phyloP scores from a whole-genome alignment of 1,140 invertebrate species.

The Drosophila takahashii region DNA sequence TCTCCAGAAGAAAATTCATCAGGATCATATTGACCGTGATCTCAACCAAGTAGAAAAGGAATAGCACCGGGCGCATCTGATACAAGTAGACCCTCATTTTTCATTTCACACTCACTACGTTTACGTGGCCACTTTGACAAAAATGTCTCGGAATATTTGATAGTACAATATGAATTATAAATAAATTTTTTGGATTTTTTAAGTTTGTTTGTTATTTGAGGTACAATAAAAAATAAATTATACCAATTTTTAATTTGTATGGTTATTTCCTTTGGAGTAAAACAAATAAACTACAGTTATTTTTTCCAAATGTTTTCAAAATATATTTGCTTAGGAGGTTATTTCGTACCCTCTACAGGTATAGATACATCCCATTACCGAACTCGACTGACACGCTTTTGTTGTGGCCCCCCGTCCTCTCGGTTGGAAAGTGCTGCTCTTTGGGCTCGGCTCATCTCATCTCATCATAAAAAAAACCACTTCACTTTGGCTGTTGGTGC shows the following conservation, averaged over 20 bases:
- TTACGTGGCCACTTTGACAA: too few relatives aligned
- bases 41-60: constrained; percentile 52
- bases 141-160: constrained; percentile 31
- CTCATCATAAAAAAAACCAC: constrained; percentile 58
- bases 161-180: neutral
- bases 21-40: constrained; percentile 33
- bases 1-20: constrained; percentile 29
- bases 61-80: constrained; percentile 37
- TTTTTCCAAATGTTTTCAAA: neutral
- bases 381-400: constrained; percentile 62
- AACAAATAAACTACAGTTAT: too few relatives aligned
- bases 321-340: neutral
- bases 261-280: too few relatives aligned
- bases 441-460: constrained; percentile 60
- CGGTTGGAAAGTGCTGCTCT: constrained; percentile 52
- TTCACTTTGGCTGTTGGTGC: constrained; percentile 60
- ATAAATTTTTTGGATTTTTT: neutral
- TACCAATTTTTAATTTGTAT: too few relatives aligned
- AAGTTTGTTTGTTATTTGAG: too few relatives aligned
- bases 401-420: constrained; percentile 46
- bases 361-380: constrained; percentile 25
- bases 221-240: too few relatives aligned
- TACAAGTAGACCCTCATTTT: constrained; percentile 12
- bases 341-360: neutral
- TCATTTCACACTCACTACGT: too few relatives aligned